Percentiles rank a stretch among this genome's conserved stretches.
phyloP scores from a whole-genome alignment of 2,113 vertebrate species.

The Dasypus novemcinctus region DNA sequence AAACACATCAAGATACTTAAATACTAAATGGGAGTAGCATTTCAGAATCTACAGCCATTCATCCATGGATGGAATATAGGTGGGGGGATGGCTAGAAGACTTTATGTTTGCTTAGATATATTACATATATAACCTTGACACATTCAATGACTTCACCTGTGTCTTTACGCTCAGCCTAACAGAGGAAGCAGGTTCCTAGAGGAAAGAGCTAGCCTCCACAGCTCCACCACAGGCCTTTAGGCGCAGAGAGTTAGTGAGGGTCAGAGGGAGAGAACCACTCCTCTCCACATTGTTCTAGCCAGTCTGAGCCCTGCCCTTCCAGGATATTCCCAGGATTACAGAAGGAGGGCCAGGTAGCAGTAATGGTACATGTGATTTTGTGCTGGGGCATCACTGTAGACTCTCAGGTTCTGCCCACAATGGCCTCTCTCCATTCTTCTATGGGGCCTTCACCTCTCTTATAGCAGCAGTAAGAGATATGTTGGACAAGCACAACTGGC shows the following conservation, averaged over 20 bases:
- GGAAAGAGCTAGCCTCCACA: neutral
- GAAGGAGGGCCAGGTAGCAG: neutral
- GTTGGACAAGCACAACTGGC: neutral
- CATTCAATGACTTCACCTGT: neutral
- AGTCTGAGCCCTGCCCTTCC: neutral
- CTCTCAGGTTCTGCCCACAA: neutral
- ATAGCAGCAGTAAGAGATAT: neutral
- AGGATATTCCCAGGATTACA: neutral
- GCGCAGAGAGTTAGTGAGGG: neutral
- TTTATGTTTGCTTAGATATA: neutral
- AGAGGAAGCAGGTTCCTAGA: neutral
- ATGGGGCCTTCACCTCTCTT: neutral
- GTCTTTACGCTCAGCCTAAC: neutral
- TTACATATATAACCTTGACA: neutral
- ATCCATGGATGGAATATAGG: neutral
- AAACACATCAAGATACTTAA: neutral
- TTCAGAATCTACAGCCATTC: neutral
- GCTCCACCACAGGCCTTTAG: neutral
- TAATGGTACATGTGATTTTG: neutral
- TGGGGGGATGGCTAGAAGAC: neutral
- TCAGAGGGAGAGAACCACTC: neutral
- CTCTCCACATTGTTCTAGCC: neutral
- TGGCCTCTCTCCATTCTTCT: neutral
- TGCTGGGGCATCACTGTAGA: neutral
- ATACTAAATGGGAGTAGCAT: neutral